Conservation (phyloP, 2,888 invertebrate species). For the Cartodere bifasciata region DNA sequence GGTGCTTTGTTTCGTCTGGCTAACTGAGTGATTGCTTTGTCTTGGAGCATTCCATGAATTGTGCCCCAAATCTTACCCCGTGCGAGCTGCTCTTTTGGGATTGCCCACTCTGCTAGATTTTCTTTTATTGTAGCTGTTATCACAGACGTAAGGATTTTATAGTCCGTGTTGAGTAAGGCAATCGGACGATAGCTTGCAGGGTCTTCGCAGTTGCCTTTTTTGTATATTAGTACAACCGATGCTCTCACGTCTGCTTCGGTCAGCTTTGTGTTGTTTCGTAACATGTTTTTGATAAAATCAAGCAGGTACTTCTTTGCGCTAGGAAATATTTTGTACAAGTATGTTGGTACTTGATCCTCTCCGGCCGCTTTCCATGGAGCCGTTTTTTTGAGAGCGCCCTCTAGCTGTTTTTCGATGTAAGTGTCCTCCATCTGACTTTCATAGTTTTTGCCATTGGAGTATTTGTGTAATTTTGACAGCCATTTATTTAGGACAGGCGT, state of each 20-base stretch:
- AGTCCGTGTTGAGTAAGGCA: constrained; percentile 15
- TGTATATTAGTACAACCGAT: constrained; percentile 15
- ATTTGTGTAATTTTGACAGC: constrained; percentile 9
- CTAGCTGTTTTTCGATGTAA: constrained; percentile 1
- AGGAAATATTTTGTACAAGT: constrained; percentile 11
- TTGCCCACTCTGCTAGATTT: neutral
- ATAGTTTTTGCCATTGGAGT: neutral
- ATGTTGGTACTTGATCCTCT: constrained; percentile 11
- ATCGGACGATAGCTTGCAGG: constrained; percentile 18
- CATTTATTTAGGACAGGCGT: constrained; percentile 10
- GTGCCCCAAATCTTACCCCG: constrained; percentile 1
- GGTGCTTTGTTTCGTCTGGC: neutral
- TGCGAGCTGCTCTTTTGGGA: constrained; percentile 7
- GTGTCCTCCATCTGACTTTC: constrained; percentile 7
- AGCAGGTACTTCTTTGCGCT: constrained; percentile 7
- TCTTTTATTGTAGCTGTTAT: constrained; percentile 10
- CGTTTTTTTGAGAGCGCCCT: constrained; percentile 5
- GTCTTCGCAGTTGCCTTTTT: constrained; percentile 15
- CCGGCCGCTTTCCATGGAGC: constrained; percentile 15
- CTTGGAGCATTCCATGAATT: constrained; percentile 2
- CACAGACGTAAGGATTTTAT: constrained; percentile 16
- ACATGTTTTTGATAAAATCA: neutral
- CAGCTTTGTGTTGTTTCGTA: neutral
- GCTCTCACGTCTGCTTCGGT: constrained; percentile 13
- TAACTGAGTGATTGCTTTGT: constrained; percentile 1